These are phyloP conservation scores for Menidia beryllina DNA, from an alignment of 2,113 vertebrate genomes.

Conservation along the genomic window DNA sequence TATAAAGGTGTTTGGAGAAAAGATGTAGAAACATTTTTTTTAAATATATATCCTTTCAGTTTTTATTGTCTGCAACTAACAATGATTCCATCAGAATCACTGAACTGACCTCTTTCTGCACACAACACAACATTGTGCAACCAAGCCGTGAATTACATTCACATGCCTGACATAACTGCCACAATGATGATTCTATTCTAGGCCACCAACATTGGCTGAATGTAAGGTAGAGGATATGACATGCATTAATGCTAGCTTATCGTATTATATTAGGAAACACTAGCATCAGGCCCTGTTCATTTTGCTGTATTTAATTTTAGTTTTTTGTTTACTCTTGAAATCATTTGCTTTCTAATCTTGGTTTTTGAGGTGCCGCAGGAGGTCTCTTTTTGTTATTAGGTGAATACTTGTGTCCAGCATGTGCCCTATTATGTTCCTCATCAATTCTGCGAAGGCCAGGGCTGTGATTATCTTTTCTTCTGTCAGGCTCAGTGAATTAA, in stretches of 20 bases:
- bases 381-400: constrained; percentile 1
- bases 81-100: neutral
- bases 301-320: neutral
- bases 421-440: neutral
- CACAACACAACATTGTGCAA: constrained; percentile 5
- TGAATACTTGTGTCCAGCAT: neutral
- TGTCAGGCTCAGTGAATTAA: constrained; percentile 15
- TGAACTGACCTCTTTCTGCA: constrained; percentile 8
- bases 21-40: too few species aligned
- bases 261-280: neutral
- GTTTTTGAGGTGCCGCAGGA: neutral
- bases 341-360: neutral
- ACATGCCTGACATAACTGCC: constrained; percentile 46
- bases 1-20: too few species aligned
- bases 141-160: constrained; percentile 23
- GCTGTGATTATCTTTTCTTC: constrained; percentile 16
- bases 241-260: neutral
- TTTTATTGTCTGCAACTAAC: neutral
- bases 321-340: neutral
- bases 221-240: constrained; percentile 1
- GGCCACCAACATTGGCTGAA: constrained; percentile 13
- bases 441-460: constrained; percentile 1
- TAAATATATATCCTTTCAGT: neutral
- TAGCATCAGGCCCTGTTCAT: neutral
- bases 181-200: constrained; percentile 44